A percentile compares a stretch with the other conserved stretches of the same genome.
Evolutionary conservation across 2,797 vertebrate species (phyloP).

Genomic region (Tapirus indicus): DNA sequence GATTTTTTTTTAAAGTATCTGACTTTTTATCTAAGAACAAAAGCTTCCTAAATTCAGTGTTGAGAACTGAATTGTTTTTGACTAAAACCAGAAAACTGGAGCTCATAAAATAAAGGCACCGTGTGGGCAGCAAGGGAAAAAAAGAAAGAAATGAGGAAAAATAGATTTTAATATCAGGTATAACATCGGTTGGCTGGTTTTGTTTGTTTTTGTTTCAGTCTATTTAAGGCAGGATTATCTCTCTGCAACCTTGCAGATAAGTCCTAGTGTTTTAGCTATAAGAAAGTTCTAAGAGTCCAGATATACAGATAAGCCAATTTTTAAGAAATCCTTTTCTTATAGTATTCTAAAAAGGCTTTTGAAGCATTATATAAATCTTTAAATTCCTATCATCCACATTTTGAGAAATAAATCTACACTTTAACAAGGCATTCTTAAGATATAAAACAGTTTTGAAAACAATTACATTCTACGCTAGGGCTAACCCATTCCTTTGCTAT

Average conservation of each 20-base stretch:
- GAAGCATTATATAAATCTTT: conserved; percentile 78
- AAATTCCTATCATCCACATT: conserved; percentile 61
- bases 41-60: conserved; percentile 43
- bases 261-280: conserved; percentile 73
- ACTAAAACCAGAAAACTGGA: neutral
- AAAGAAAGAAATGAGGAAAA: neutral
- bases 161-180: neutral
- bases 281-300: conserved; percentile 73
- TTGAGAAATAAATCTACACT: conserved; percentile 70
- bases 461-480: neutral
- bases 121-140: conserved; percentile 18
- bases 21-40: conserved; percentile 53
- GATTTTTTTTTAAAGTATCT: neutral
- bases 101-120: neutral
- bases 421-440: conserved; percentile 73
- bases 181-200: neutral
- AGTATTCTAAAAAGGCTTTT: conserved; percentile 80
- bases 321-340: conserved; percentile 54
- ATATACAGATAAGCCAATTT: conserved; percentile 80
- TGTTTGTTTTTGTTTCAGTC: neutral
- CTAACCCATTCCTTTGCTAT: neutral
- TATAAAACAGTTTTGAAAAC: conserved; percentile 65
- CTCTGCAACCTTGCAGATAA: conserved; percentile 70
- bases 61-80: neutral
- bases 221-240: conserved; percentile 38